phyloP scores from a whole-genome alignment of 2,888 invertebrate species.

The Caenorhabditis sinica region DNA sequence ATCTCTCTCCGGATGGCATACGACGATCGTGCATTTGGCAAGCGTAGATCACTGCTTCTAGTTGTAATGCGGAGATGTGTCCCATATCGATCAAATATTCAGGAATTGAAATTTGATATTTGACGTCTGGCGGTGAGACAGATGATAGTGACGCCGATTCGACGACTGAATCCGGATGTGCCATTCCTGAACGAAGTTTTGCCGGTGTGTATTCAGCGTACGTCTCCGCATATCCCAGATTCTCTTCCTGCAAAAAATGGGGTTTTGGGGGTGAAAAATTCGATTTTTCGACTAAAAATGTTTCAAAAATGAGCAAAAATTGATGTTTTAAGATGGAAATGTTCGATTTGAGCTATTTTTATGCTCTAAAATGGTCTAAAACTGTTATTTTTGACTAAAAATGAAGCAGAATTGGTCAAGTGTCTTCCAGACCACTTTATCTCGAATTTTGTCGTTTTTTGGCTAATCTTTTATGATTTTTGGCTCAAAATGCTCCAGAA shows the following conservation, averaged over 20 bases:
- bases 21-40: conserved; percentile 95
- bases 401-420: no score
- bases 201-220: conserved; percentile 98
- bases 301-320: no score
- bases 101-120: conserved; percentile 88
- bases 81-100: conserved; percentile 90
- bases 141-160: conserved; percentile 97
- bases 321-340: no score
- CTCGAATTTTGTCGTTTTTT: no score
- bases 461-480: no score
- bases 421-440: no score
- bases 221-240: conserved; percentile 98
- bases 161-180: conserved; percentile 98
- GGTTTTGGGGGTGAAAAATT: no score
- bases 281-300: no score
- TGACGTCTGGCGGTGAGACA: conserved; percentile 83
- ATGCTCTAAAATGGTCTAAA: no score
- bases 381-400: no score
- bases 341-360: no score
- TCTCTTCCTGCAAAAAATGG: conserved; percentile 88
- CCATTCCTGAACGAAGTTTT: conserved; percentile 90
- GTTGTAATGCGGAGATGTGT: conserved; percentile 93
- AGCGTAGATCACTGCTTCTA: conserved; percentile 97
- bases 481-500: no score
- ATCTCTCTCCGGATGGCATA: conserved; percentile 88